Evolutionary conservation across 2,797 vertebrate genomes (phyloP).

Genomic region (Xenops minutus): DNA sequence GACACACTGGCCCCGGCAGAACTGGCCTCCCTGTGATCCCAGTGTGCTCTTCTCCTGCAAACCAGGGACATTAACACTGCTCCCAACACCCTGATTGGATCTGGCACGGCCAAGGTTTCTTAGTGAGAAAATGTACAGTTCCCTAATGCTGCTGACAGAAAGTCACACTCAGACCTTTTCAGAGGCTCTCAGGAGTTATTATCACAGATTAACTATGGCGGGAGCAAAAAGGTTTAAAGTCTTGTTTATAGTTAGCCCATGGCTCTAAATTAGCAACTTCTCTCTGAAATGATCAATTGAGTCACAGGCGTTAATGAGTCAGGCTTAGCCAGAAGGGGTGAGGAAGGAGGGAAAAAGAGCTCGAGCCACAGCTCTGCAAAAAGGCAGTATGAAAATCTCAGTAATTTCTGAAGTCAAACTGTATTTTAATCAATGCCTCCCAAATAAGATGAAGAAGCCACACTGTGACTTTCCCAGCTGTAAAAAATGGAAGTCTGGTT

Average conservation of each 20-base stretch:
- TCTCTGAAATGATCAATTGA: slow-evolving; percentile 76
- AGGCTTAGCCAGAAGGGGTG: slow-evolving; percentile 73
- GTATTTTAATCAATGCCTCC: slow-evolving; percentile 77
- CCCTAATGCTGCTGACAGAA: slow-evolving; percentile 73
- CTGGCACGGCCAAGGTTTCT: slow-evolving; percentile 77
- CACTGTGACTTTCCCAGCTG: slow-evolving; percentile 76
- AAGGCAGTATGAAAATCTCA: slow-evolving; percentile 45
- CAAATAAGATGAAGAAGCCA: slow-evolving; percentile 70
- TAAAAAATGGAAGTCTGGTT: slow-evolving; percentile 78
- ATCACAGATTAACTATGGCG: slow-evolving; percentile 72
- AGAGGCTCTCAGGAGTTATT: slow-evolving; percentile 76
- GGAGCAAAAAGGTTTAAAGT: slow-evolving; percentile 76
- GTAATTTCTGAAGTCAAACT: slow-evolving; percentile 71
- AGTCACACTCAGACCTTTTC: slow-evolving; percentile 77
- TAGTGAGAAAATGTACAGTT: slow-evolving; percentile 72
- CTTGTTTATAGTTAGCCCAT: slow-evolving; percentile 70
- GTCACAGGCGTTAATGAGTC: slow-evolving; percentile 76
- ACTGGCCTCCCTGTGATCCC: neutral
- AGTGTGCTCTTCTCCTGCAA: neutral
- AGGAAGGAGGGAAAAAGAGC: slow-evolving; percentile 20
- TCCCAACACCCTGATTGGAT: slow-evolving; percentile 69
- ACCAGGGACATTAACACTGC: slow-evolving; percentile 51
- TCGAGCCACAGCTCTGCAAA: slow-evolving; percentile 17
- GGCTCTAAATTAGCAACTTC: slow-evolving; percentile 76
- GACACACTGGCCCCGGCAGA: neutral